Base-by-base conservation (phyloP, 2,888 invertebrate species). In the Drosophila cracens region DNA sequence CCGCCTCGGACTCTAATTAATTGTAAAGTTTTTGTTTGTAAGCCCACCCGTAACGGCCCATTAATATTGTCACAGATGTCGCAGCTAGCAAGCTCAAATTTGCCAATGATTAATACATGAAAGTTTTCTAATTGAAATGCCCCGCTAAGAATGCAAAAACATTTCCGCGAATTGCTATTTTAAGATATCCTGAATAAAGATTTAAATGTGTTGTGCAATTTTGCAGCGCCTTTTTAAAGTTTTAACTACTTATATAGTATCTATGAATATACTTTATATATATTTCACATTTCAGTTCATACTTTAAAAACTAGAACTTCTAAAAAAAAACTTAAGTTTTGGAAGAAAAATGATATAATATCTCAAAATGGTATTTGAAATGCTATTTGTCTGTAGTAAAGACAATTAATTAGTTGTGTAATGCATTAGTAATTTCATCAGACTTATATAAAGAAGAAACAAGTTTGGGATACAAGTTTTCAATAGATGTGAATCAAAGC, bases 51-150 rank as follows among this genome's bases (percentile, higher is more conserved):
- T 29, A 65, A 66, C 70, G 66, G 63, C 70, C 87, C 89, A 88
- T 87, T 90, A 87, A 87, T 87, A 88, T 78, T 90, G 87, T 81
- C 90, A 70, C 87, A 87, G 87, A 86, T 87, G 87, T 86, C 90
- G 81, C 78, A 68, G 72, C 67, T 65, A 56, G 48, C 38, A 31
- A 65, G 49, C 63, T 48, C 66, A 74, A 61, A 69, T 64, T 46
- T 51, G 56, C 34, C 66, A 53, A 90, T 86, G 81, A 90, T 88
- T 88, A 85, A 88, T 90, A 81, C 58, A 81, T 74, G 58, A 69
- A 87, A 83, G 76, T 88, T 83, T 72, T 68, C 43, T 68, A 84
- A 68, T 80, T 77, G 65, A 81, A 87, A 52, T 68, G 62, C 27
- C 18, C 1, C 48, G 21, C 10, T 13, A 61, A 36, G 52, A 70